phyloP scores from a whole-genome alignment of 2,113 vertebrate species.

The Equus przewalskii region DNA sequence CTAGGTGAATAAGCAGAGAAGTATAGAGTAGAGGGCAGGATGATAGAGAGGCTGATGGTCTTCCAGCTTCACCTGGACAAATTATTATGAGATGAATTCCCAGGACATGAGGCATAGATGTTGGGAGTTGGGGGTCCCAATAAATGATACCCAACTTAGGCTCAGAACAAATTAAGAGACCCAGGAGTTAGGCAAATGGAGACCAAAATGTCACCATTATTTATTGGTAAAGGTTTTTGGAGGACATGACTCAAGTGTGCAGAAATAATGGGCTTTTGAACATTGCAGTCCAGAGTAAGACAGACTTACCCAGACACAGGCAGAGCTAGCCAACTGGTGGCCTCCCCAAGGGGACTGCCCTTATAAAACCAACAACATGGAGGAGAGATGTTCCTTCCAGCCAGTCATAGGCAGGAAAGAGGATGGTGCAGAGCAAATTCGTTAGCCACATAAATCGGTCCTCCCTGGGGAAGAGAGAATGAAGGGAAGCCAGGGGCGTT shows the following conservation, averaged over 20 bases:
- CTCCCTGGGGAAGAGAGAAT: background rate
- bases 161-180: background rate
- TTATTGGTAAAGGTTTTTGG: slow-evolving; percentile 1
- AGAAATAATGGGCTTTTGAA: background rate
- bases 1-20: background rate
- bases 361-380: background rate
- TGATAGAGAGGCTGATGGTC: background rate
- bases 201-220: background rate
- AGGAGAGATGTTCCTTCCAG: background rate
- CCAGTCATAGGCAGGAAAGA: background rate
- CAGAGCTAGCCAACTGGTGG: background rate
- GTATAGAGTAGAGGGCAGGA: background rate
- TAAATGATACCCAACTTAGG: background rate
- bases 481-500: background rate
- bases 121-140: background rate
- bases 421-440: background rate
- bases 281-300: background rate
- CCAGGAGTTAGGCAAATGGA: background rate
- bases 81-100: background rate
- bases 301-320: background rate
- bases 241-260: background rate
- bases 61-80: background rate
- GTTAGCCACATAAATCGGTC: background rate
- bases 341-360: background rate
- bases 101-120: background rate